Conservation (phyloP, 2,797 vertebrate genomes). For the Semaprochilodus insignis region DNA sequence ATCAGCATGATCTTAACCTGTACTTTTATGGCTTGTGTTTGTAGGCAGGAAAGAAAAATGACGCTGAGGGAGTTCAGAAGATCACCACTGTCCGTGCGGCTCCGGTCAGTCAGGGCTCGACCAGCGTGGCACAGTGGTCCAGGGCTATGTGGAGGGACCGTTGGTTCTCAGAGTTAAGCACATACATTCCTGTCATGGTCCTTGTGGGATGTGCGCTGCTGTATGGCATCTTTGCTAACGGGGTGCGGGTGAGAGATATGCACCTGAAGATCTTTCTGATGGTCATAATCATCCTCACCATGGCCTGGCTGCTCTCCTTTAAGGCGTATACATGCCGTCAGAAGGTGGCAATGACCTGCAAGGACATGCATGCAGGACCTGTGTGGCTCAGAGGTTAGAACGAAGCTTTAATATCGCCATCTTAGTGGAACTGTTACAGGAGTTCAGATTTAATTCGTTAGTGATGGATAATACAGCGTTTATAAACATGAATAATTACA, state of each 20-base stretch:
- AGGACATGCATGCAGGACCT: slow-evolving; percentile 90
- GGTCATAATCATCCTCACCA: slow-evolving; percentile 83
- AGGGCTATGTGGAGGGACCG: slow-evolving; percentile 68
- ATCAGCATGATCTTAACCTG: slow-evolving; percentile 16
- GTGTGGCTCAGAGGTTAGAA: slow-evolving; percentile 89
- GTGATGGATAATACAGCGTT: too few species aligned
- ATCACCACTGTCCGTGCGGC: slow-evolving; percentile 61
- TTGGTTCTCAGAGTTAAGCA: slow-evolving; percentile 87
- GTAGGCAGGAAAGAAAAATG: slow-evolving; percentile 29
- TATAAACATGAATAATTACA: too few species aligned
- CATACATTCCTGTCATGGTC: slow-evolving; percentile 85
- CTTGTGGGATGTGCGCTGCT: slow-evolving; percentile 87
- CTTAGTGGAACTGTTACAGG: too few species aligned
- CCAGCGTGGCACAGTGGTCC: slow-evolving; percentile 49
- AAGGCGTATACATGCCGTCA: slow-evolving; percentile 69
- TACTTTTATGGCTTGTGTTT: slow-evolving; percentile 7
- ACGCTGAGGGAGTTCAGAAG: background rate
- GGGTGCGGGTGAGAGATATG: slow-evolving; percentile 77
- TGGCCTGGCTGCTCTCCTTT: slow-evolving; percentile 88
- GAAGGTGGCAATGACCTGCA: slow-evolving; percentile 79
- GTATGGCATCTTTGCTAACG: slow-evolving; percentile 85
- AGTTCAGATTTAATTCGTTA: background rate
- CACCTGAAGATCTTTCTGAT: slow-evolving; percentile 88
- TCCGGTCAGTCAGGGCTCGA: slow-evolving; percentile 42
- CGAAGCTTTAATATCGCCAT: too few species aligned